Base-by-base conservation (phyloP, 2,888 invertebrate genomes). In the Yponomeuta cagnagella region DNA sequence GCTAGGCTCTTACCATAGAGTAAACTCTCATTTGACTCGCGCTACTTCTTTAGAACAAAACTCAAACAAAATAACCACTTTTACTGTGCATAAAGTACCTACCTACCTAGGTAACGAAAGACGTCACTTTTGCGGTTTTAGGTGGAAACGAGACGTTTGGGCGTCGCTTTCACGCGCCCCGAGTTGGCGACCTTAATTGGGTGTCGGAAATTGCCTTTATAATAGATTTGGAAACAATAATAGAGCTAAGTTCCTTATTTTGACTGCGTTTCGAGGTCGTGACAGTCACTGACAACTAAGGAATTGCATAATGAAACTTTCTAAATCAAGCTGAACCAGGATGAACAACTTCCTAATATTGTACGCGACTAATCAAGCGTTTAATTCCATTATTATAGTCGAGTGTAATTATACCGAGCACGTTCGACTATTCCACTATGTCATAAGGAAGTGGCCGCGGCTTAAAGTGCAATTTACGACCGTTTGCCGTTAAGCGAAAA, bases 251-350 rank as follows among this genome's bases (percentile, higher is more conserved):
- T 58, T 58, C 52, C 52, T 58, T 58, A 58, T 12, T 43, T 6
- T 43, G 9, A 43, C 43, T 43, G 15, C 52, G 52, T 58, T 58
- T 58, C 52, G 15, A 58, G 52, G 15, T 12, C 52, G 52, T 12
- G 52, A 58, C 12, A 58, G 15, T 12, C 10, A 12, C 8, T 12
- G 12, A 15, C 15, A 15, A 15, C 5, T 58, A 15, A 15, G 3
- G 15, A 31, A 33, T 65, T 65, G 33, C 65, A 31, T 30, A 65
- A 65, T 33, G 10, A 9, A 65, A 65, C 65, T 65, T 65, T 65
- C 65, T 65, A 65, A 12, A 30, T 30, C 31, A 65, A 6, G 30
- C 30, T 65, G 65, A 65, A 65, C 65, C 65, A 65, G 65, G 65
- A 65, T 65, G 65, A 65, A 31, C 12, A 23, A 65, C 65, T 65